These are phyloP conservation scores for Poeciliopsis turneri DNA, from an alignment of 2,797 vertebrate genomes.

Conservation along the genomic window DNA sequence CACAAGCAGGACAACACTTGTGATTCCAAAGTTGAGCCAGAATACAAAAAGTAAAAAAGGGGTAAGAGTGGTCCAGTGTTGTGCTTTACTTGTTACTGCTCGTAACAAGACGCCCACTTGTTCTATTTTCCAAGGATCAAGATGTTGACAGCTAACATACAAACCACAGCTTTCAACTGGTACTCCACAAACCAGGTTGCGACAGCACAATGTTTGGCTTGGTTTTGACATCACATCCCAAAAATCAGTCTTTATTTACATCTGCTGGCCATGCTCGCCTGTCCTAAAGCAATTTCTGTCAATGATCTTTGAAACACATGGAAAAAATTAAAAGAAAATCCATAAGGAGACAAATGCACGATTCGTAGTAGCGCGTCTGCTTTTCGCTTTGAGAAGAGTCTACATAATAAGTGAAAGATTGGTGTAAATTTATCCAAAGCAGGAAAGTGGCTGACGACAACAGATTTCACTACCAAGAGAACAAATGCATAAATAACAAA, in stretches of 20 bases:
- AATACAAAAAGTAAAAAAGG: background rate
- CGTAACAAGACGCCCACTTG: background rate
- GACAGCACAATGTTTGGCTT: constrained; percentile 3
- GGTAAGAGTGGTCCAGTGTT: background rate
- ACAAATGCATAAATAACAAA: background rate
- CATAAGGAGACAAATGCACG: background rate
- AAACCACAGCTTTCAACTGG: constrained; percentile 10
- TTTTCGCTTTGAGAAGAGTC: background rate
- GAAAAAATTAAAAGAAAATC: background rate
- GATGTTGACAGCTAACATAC: constrained; percentile 4
- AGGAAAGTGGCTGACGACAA: background rate
- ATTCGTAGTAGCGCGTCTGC: background rate
- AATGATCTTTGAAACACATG: constrained; percentile 10
- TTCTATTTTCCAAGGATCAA: background rate
- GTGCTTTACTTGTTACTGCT: background rate
- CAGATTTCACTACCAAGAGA: background rate
- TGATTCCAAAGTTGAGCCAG: background rate
- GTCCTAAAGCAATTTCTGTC: constrained; percentile 1
- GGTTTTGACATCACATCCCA: constrained; percentile 9
- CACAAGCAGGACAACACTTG: background rate
- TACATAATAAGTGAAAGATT: background rate
- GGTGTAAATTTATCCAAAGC: background rate
- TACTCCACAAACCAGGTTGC: constrained; percentile 8
- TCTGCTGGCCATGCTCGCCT: background rate
- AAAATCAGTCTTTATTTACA: constrained; percentile 15